These are phyloP conservation scores for Calidris pygmaea DNA, from an alignment of 2,113 vertebrate species.

Conservation along the genomic window DNA sequence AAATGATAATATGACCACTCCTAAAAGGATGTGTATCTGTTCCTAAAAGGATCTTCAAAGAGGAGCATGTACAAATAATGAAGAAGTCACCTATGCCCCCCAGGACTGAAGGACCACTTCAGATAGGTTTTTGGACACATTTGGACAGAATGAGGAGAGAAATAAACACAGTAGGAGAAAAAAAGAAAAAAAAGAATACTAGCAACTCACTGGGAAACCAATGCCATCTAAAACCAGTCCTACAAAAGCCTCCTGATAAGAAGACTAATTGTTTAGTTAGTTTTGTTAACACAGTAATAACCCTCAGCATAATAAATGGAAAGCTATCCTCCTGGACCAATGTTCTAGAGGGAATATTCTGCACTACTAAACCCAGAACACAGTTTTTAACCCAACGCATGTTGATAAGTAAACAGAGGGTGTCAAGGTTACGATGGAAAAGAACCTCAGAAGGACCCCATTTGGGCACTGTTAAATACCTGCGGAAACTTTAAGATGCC, in stretches of 20 bases:
- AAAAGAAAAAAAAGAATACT: not conserved
- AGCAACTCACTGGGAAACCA: not conserved
- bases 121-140: not conserved
- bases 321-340: not conserved
- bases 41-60: not conserved
- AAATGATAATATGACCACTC: not conserved
- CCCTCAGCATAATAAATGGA: not conserved
- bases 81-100: not conserved
- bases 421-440: fast-evolving
- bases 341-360: not conserved
- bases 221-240: not conserved
- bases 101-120: not conserved
- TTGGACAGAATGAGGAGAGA: not conserved
- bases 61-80: not conserved
- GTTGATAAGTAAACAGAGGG: not conserved
- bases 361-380: not conserved
- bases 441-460: not conserved
- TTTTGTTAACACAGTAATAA: not conserved
- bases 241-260: not conserved
- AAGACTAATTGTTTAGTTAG: not conserved
- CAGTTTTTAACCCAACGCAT: not conserved
- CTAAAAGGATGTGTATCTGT: not conserved
- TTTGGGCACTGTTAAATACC: not conserved
- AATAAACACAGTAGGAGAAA: not conserved
- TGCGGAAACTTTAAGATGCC: not conserved